phyloP scores from a whole-genome alignment of 2,888 invertebrate species.

The Agriopis marginaria region DNA sequence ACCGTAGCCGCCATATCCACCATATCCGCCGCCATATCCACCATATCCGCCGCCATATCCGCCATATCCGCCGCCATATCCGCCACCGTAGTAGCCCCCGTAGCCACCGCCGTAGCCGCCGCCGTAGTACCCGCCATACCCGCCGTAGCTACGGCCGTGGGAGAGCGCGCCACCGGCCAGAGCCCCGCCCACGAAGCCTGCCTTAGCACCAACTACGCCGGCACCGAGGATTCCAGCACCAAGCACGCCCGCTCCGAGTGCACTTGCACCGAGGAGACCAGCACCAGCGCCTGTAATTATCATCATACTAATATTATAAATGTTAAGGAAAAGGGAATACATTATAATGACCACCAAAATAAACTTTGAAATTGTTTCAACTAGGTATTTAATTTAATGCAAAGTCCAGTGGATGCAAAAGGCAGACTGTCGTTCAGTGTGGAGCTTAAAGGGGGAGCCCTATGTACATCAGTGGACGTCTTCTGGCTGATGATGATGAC shows the following conservation, averaged over 20 bases:
- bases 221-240: constrained; percentile 71
- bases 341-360: too few relatives aligned
- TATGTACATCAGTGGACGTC: too few relatives aligned
- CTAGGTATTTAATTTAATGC: too few relatives aligned
- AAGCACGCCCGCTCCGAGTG: constrained; percentile 60
- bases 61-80: constrained; percentile 51
- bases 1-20: constrained; percentile 35
- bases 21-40: constrained; percentile 42
- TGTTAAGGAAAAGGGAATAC: too few relatives aligned
- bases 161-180: constrained; percentile 61
- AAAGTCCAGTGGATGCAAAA: too few relatives aligned
- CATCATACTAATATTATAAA: too few relatives aligned
- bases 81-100: constrained; percentile 45
- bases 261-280: constrained; percentile 61
- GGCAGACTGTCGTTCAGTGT: too few relatives aligned
- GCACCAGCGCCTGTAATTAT: constrained; percentile 56
- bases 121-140: constrained; percentile 45
- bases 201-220: constrained; percentile 69
- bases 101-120: constrained; percentile 50
- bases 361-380: too few relatives aligned
- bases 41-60: constrained; percentile 42
- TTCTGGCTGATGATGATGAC: too few relatives aligned
- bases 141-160: constrained; percentile 57
- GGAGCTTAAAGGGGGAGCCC: too few relatives aligned
- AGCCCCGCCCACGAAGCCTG: constrained; percentile 74